These are phyloP conservation scores for Theretra japonica DNA, from an alignment of 2,888 invertebrate species.

Conservation along the genomic window DNA sequence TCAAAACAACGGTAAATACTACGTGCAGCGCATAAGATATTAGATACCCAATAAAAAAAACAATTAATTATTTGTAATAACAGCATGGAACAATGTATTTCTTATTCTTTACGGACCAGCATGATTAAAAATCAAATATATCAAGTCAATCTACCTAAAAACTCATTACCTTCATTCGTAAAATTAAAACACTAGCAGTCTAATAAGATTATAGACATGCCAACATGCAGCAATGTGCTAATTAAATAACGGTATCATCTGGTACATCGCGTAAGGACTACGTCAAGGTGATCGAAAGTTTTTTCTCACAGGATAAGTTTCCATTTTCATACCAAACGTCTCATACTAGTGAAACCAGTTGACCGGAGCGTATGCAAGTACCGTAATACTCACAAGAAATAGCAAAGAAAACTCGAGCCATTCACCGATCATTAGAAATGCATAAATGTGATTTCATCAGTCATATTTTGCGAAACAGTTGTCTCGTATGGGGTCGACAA, in stretches of 20 bases:
- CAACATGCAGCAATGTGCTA: not conserved
- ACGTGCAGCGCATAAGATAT: not conserved
- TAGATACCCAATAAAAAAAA: not conserved
- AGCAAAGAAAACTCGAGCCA: slow-evolving; percentile 1
- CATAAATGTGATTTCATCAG: slow-evolving; percentile 11
- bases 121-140: not conserved
- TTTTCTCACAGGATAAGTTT: slow-evolving; percentile 21
- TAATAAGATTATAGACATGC: not conserved
- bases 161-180: not conserved
- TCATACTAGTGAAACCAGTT: slow-evolving; percentile 11
- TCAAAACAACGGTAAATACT: not conserved
- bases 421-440: not conserved
- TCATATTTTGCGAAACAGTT: slow-evolving; percentile 31
- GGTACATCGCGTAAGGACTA: not conserved
- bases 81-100: not conserved
- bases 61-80: slow-evolving; percentile 8
- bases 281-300: slow-evolving; percentile 18
- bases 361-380: not conserved
- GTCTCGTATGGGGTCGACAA: slow-evolving; percentile 31
- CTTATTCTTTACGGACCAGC: not conserved
- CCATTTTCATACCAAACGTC: slow-evolving; percentile 13
- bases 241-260: slow-evolving; percentile 13
- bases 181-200: not conserved
- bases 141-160: not conserved
- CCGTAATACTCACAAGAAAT: slow-evolving; percentile 16